phyloP scores from a whole-genome alignment of 2,797 vertebrate genomes.

The Hephaestus fuliginosus region DNA sequence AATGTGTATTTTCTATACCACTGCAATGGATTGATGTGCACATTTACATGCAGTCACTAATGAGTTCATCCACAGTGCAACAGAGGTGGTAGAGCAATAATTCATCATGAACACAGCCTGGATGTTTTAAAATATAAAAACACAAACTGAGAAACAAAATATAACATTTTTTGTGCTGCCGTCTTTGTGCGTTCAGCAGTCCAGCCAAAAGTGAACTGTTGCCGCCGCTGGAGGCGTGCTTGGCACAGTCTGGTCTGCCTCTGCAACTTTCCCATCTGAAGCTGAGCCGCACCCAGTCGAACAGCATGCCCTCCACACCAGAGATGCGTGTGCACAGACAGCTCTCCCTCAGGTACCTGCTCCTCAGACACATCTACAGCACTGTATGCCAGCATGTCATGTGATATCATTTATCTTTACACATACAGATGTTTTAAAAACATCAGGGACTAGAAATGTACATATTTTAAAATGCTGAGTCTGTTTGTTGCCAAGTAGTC shows the following conservation, averaged over 20 bases:
- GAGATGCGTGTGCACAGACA: conserved; percentile 87
- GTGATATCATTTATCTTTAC: background rate
- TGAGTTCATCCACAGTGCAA: background rate
- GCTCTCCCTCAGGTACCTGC: conserved; percentile 87
- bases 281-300: conserved; percentile 80
- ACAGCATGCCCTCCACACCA: conserved; percentile 88
- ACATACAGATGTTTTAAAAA: background rate
- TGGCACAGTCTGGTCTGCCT: conserved; percentile 64
- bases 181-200: conserved; percentile 74
- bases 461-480: background rate
- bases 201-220: conserved; percentile 82
- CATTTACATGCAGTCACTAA: background rate
- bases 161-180: conserved; percentile 7
- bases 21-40: background rate
- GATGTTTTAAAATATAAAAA: background rate
- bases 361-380: background rate
- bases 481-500: background rate
- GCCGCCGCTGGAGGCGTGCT: conserved; percentile 80
- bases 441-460: background rate
- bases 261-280: conserved; percentile 73
- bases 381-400: background rate
- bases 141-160: background rate
- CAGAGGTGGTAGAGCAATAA: background rate
- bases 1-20: background rate
- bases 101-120: background rate